A percentile compares a stretch with the other conserved stretches of the same genome.
phyloP scores from a whole-genome alignment of 2,797 vertebrate species.

The Sternotherus odoratus region DNA sequence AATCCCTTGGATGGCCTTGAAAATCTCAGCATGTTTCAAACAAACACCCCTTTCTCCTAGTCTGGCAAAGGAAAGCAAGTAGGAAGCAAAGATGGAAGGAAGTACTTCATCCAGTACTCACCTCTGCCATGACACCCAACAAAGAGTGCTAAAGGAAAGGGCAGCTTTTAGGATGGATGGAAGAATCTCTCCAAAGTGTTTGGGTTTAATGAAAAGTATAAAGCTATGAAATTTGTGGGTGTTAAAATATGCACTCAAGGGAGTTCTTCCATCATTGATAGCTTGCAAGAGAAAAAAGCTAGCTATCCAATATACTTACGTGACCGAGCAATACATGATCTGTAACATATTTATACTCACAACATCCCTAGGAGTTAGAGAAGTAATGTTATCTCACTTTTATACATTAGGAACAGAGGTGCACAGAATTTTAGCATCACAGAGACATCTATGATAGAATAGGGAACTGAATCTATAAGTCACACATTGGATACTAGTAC shows the following conservation, averaged over 20 bases:
- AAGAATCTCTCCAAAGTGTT: background rate
- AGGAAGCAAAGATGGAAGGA: background rate
- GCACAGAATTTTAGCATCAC: background rate
- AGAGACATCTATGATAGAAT: background rate
- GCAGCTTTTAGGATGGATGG: background rate
- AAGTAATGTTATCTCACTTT: background rate
- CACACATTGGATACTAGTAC: background rate
- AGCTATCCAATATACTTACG: background rate
- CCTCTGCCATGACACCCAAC: background rate
- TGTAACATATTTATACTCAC: background rate
- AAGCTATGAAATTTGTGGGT: fast-evolving
- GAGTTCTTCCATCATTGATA: background rate
- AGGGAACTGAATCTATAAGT: background rate
- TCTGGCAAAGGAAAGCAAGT: background rate
- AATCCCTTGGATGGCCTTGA: fast-evolving
- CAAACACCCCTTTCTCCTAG: background rate
- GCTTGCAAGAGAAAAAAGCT: background rate
- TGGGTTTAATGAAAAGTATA: fast-evolving
- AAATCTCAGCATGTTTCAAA: background rate
- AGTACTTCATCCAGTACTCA: fast-evolving
- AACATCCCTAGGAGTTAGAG: background rate
- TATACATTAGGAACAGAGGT: background rate
- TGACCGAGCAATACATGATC: background rate
- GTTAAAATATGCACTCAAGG: background rate
- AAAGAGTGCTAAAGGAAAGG: background rate